Base-by-base conservation (phyloP, 2,797 vertebrate species). In the Oreochromis grahami region DNA sequence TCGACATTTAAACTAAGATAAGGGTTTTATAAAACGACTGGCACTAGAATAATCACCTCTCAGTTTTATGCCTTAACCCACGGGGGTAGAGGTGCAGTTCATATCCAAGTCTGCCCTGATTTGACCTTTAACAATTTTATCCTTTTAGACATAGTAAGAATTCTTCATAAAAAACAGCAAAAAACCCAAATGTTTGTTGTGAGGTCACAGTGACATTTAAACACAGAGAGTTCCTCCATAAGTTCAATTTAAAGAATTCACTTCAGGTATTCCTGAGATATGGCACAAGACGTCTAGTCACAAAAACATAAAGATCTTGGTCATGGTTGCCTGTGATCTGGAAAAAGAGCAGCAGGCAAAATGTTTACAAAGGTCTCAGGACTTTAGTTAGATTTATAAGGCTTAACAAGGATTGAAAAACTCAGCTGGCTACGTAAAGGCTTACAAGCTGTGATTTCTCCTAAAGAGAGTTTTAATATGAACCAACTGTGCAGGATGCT, bases 241-340 rank as follows among this genome's bases (percentile, higher is more conserved):
- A 45, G 8, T 45, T 26, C 38, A 70, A 26, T 70, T 45, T 70
- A 26, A 70, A 70, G 65, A 70, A 45, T 45, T 26, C 65, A 26
- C 63, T 43, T 0, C 38, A 45, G 65, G 38, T 45, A 24, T 45
- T 70, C 21, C 21, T 26, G 38, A 70, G 14, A 70, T 26, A 45
- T 45, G 13, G 6, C 14, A 9, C 2, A 17, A 17, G 38, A 70
- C 14, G 2, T 70, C 14, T 0, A 70, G 0, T 26, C 65, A 70
- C 38, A 26, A 17, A 45, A 70, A 26, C 21, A 43, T 17, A 26
- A 43, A 70, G 14, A 15, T 26, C 13, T 70, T 43, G 63, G 38
- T 13, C 21, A 70, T 70, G 26, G 21, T 13, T 45, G 8, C 4
- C 24, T 29, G 0, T 7, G 1, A 10, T 45, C 65, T 72, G 0